phyloP scores from a whole-genome alignment of 2,888 invertebrate species.

The Oasisia sp. region DNA sequence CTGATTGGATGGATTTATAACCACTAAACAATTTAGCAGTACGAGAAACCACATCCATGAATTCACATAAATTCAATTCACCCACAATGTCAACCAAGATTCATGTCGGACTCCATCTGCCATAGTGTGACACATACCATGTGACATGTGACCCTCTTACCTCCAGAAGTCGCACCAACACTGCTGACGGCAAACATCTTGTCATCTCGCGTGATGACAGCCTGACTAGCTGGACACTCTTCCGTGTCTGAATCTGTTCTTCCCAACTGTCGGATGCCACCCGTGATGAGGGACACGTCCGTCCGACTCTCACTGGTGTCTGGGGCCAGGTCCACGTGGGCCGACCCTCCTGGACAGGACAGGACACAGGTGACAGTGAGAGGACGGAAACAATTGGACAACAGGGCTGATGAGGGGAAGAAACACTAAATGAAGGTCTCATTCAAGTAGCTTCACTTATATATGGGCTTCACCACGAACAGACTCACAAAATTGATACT shows the following conservation, averaged over 20 bases:
- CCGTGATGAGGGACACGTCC: slow-evolving; percentile 67
- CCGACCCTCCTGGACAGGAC: slow-evolving; percentile 33
- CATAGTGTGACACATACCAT: background rate
- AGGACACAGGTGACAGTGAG: too few relatives aligned
- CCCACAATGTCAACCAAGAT: too few relatives aligned
- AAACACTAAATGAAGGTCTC: background rate
- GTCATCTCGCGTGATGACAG: slow-evolving; percentile 26
- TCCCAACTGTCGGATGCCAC: slow-evolving; percentile 72
- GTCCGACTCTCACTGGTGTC: slow-evolving; percentile 27
- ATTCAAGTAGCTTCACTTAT: background rate
- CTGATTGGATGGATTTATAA: too few relatives aligned
- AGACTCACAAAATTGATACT: background rate
- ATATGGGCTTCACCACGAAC: background rate
- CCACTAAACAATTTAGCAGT: too few relatives aligned
- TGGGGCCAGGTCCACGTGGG: slow-evolving; percentile 34
- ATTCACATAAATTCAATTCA: too few relatives aligned
- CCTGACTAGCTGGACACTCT: background rate
- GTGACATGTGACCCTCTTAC: background rate
- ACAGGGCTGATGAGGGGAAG: too few relatives aligned
- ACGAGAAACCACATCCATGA: too few relatives aligned
- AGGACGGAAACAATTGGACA: background rate
- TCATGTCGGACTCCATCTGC: too few relatives aligned
- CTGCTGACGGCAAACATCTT: slow-evolving; percentile 14
- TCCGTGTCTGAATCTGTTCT: slow-evolving; percentile 36
- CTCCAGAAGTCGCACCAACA: background rate